Conservation (phyloP, 2,888 invertebrate species). For the Cheilosia scutellata region DNA sequence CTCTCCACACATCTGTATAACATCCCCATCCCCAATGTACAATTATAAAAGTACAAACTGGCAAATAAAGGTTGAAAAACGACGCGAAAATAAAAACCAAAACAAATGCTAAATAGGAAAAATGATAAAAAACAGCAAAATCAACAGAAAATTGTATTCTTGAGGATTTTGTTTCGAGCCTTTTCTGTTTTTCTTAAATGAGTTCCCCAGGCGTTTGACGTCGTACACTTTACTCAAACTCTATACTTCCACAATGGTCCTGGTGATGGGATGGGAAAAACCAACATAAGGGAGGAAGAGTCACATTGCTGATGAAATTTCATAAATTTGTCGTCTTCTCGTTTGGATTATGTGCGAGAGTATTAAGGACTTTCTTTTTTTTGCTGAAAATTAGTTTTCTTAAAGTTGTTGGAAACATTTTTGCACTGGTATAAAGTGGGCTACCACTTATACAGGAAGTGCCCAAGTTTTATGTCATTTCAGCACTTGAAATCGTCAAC, state of each 20-base stretch:
- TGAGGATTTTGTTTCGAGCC: conserved; percentile 38
- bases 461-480: neutral
- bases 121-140: conserved; percentile 52
- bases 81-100: neutral
- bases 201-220: conserved; percentile 15
- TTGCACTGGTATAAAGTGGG: neutral
- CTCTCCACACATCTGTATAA: too few relatives aligned
- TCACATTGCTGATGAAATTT: conserved; percentile 31
- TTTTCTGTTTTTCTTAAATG: conserved; percentile 7
- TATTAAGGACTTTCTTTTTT: conserved; percentile 19
- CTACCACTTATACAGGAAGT: neutral
- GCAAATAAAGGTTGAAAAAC: conserved; percentile 16
- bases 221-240: conserved; percentile 25
- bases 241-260: neutral
- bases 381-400: conserved; percentile 63
- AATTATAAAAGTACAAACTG: conserved; percentile 11
- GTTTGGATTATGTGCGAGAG: neutral
- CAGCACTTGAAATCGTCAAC: neutral
- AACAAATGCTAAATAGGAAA: conserved; percentile 37
- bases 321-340: conserved; percentile 35
- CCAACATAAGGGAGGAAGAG: neutral
- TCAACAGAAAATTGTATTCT: conserved; percentile 51
- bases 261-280: neutral
- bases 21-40: neutral
- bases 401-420: conserved; percentile 39